Conservation (phyloP, 1,140 invertebrate genomes). For the Drosophila leontia region DNA sequence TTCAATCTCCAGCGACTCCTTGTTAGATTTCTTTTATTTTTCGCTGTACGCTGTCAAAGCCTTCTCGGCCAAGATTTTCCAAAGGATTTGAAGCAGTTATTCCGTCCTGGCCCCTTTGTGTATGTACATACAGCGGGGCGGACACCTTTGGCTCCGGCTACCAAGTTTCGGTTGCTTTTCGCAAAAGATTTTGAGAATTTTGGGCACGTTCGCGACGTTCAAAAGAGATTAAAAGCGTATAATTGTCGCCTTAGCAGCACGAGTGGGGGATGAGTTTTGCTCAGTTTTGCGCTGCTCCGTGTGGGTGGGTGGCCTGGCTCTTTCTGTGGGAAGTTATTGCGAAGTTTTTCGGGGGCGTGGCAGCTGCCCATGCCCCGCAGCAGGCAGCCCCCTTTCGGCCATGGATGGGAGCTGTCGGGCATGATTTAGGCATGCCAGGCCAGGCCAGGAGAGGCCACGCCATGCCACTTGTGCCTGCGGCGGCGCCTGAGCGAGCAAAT, state of each 20-base stretch:
- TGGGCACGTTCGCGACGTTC: conserved; percentile 82
- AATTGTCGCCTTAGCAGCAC: conserved; percentile 80
- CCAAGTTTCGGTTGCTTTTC: conserved; percentile 41
- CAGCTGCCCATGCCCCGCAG: conserved; percentile 6
- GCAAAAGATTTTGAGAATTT: conserved; percentile 78
- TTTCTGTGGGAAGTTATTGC: conserved; percentile 60
- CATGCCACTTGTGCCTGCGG: conserved; percentile 52
- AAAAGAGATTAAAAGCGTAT: conserved; percentile 84
- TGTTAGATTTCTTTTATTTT: conserved; percentile 25
- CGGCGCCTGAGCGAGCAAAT: conserved; percentile 73
- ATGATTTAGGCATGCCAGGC: conserved; percentile 71
- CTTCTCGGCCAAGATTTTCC: conserved; percentile 31
- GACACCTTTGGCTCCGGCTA: conserved; percentile 44
- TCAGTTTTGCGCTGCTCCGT: neutral
- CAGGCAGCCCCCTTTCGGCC: conserved; percentile 13
- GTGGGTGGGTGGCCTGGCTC: conserved; percentile 6
- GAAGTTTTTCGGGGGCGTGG: conserved; percentile 61
- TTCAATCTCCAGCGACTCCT: conserved; percentile 32
- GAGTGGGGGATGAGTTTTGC: conserved; percentile 3
- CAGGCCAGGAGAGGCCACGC: neutral
- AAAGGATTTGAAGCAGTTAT: conserved; percentile 48
- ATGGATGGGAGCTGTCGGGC: conserved; percentile 69
- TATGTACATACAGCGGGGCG: conserved; percentile 17
- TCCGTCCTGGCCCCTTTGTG: conserved; percentile 19
- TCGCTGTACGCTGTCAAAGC: conserved; percentile 26